Conservation (phyloP, 2,113 vertebrate genomes). For the Malaclemys terrapin region DNA sequence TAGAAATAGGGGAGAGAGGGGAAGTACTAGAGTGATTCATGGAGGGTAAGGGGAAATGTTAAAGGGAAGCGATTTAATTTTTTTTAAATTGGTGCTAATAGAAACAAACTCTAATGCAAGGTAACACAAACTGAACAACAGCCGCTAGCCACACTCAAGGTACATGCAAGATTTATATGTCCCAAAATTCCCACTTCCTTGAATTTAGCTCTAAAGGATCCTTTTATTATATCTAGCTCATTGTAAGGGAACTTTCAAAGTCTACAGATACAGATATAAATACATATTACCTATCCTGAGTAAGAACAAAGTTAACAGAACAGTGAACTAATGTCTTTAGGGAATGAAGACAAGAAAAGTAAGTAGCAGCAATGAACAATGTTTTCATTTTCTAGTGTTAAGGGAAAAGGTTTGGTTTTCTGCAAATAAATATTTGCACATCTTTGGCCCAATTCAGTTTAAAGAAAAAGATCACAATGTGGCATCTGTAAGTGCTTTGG, state of each 20-base stretch:
- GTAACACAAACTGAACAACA: neutral
- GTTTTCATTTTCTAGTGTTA: neutral
- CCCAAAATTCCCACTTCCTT: neutral
- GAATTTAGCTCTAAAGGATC: neutral
- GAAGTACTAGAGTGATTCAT: neutral
- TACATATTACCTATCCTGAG: neutral
- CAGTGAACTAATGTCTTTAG: neutral
- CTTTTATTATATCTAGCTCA: neutral
- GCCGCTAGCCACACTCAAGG: neutral
- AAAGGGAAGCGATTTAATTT: neutral
- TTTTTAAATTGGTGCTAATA: neutral
- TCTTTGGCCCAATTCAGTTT: neutral
- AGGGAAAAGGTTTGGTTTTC: neutral
- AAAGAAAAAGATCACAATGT: neutral
- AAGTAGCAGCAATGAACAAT: neutral
- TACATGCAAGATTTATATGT: neutral
- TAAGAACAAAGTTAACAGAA: neutral
- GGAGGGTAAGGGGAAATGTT: neutral
- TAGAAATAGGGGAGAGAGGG: neutral
- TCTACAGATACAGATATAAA: neutral
- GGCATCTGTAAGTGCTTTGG: neutral
- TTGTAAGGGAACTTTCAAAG: neutral
- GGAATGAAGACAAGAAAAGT: neutral
- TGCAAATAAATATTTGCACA: neutral
- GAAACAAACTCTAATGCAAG: neutral